These are phyloP conservation scores for Sebastes taczanowskii DNA, from an alignment of 2,797 vertebrate genomes.

Conservation along the genomic window DNA sequence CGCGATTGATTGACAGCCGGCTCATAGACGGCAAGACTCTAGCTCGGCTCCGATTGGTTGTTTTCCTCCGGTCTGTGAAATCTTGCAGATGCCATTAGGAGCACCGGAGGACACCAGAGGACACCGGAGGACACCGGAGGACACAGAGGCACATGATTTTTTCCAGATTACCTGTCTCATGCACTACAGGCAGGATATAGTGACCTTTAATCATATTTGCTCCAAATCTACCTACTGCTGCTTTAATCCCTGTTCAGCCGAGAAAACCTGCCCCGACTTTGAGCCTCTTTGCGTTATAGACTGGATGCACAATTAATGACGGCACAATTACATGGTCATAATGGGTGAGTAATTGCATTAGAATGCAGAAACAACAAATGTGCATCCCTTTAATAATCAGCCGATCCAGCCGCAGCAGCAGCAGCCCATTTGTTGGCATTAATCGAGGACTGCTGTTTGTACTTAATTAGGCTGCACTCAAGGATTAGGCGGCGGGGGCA, in stretches of 20 bases:
- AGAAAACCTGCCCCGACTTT: slow-evolving; percentile 18
- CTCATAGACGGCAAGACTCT: too few species aligned
- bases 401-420: slow-evolving; percentile 49
- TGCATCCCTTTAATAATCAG: slow-evolving; percentile 67
- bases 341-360: slow-evolving; percentile 79
- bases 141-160: too few species aligned
- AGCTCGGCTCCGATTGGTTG: too few species aligned
- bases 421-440: slow-evolving; percentile 67
- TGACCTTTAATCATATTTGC: too few species aligned
- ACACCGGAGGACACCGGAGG: too few species aligned
- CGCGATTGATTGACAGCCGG: too few species aligned
- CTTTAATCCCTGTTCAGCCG: slow-evolving; percentile 19
- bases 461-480: slow-evolving; percentile 74
- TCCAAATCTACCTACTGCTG: too few species aligned
- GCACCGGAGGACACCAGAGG: too few species aligned
- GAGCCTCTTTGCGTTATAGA: slow-evolving; percentile 36
- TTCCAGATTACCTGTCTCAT: too few species aligned
- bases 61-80: too few species aligned
- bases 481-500: slow-evolving; percentile 60
- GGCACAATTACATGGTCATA: slow-evolving; percentile 76
- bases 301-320: slow-evolving; percentile 70
- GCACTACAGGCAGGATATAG: too few species aligned
- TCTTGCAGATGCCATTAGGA: too few species aligned
- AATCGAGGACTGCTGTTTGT: slow-evolving; percentile 64
- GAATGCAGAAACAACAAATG: slow-evolving; percentile 73